Evolutionary conservation across 2,888 invertebrate genomes (phyloP).

Genomic region (Petrophora chlorosata): DNA sequence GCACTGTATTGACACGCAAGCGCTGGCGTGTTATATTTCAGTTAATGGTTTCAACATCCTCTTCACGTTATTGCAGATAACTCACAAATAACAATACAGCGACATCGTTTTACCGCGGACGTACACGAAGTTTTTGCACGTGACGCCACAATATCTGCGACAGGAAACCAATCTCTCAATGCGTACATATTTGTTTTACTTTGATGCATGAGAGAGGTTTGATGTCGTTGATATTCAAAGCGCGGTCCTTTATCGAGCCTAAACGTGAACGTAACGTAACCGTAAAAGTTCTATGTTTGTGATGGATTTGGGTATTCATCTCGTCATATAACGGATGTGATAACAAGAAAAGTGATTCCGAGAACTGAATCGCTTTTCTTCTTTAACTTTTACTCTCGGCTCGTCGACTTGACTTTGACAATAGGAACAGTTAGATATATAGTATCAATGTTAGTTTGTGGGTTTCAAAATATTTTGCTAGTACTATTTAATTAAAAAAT

Average conservation of each 20-base stretch:
- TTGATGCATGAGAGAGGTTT: conserved; percentile 19
- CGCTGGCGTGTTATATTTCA: no score
- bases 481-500: no score
- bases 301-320: conserved; percentile 21
- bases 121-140: background rate
- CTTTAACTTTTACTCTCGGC: background rate
- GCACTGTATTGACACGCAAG: no score
- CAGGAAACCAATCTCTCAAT: conserved; percentile 14
- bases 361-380: background rate
- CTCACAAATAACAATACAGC: background rate
- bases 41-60: no score
- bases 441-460: no score
- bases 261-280: no score
- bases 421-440: no score
- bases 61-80: background rate
- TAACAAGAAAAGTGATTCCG: conserved; percentile 19
- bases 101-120: no score
- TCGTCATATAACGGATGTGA: conserved; percentile 15
- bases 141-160: conserved; percentile 1
- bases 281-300: conserved; percentile 16
- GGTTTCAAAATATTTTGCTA: no score
- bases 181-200: conserved; percentile 23
- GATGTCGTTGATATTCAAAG: conserved; percentile 22
- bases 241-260: conserved; percentile 12
- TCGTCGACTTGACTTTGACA: no score